Evolutionary conservation across 2,113 vertebrate genomes (phyloP).

Genomic region (Pogona vitticeps): DNA sequence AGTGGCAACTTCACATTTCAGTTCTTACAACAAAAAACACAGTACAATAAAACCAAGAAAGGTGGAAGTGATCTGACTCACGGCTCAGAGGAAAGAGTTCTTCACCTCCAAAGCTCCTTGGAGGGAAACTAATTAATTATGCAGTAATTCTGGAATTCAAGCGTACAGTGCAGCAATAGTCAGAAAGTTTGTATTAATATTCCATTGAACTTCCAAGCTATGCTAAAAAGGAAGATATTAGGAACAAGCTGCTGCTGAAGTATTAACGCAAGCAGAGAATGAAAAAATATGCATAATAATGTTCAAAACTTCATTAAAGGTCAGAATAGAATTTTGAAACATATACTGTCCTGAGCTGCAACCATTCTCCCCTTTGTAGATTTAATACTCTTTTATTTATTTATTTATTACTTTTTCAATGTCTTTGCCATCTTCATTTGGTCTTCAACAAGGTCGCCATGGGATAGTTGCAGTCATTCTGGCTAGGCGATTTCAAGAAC

Average conservation of each 20-base stretch:
- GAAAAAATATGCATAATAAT: constrained; percentile 41
- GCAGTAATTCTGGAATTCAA: constrained; percentile 37
- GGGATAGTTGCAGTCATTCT: too few relatives aligned
- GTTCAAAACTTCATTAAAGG: constrained; percentile 51
- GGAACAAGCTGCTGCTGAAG: constrained; percentile 21
- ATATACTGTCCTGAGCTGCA: constrained; percentile 9
- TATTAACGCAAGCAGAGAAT: constrained; percentile 29
- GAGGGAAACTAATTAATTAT: constrained; percentile 49
- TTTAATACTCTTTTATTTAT: neutral
- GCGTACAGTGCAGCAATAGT: neutral
- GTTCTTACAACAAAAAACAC: constrained; percentile 1
- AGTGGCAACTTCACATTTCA: neutral
- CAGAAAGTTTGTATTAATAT: constrained; percentile 47
- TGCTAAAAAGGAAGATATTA: constrained; percentile 36
- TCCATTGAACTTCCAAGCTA: constrained; percentile 39
- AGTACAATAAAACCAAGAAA: constrained; percentile 34
- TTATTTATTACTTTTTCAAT: neutral
- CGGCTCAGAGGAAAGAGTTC: neutral
- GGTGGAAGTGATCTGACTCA: neutral
- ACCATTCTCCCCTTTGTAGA: constrained; percentile 19
- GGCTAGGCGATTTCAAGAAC: too few relatives aligned
- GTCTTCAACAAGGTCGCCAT: neutral
- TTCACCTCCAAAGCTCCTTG: constrained; percentile 34
- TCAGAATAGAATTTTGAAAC: constrained; percentile 21
- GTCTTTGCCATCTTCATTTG: neutral